Conservation (phyloP, 2,113 vertebrate genomes). For the Hyperoodon ampullatus region DNA sequence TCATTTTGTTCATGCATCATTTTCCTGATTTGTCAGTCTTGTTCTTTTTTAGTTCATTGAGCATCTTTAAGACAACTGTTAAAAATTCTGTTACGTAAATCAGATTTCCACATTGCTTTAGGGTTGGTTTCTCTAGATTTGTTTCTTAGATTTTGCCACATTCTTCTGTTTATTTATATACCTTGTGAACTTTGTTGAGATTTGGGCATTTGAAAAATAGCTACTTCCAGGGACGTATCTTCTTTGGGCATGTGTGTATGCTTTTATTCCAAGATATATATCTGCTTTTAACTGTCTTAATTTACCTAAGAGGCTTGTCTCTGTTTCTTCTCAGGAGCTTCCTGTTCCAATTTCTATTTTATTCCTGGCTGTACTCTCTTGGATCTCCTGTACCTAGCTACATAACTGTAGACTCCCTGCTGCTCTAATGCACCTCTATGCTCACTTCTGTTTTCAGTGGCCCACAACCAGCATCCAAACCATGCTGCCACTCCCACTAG, state of each 20-base stretch:
- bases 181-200: background rate
- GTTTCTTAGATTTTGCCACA: background rate
- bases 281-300: background rate
- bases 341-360: background rate
- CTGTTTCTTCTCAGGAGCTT: background rate
- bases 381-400: background rate
- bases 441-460: background rate
- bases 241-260: background rate
- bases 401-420: background rate
- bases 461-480: background rate
- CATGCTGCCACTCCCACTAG: background rate
- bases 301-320: background rate
- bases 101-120: background rate
- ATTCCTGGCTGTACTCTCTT: background rate
- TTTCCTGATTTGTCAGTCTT: background rate
- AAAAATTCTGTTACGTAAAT: background rate
- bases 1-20: background rate
- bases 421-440: background rate
- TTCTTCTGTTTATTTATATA: background rate
- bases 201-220: background rate
- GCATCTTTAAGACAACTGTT: background rate
- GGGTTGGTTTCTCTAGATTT: background rate
- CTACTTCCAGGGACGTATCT: background rate
- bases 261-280: background rate
- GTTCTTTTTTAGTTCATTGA: background rate